Conservation (phyloP, 2,888 invertebrate genomes). For the Sabellastarte sp. region DNA sequence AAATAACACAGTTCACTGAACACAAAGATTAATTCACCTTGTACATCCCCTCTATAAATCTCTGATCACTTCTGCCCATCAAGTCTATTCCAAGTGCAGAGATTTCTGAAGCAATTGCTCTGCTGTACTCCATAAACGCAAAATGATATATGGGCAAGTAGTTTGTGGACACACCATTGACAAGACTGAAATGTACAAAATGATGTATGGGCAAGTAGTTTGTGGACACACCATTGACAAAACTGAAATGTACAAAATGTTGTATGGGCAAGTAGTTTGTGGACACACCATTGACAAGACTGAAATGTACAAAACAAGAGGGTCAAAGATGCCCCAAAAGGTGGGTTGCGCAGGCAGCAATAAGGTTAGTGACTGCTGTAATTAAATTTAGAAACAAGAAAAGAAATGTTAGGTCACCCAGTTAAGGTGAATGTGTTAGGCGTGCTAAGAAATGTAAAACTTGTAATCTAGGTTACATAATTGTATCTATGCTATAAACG, state of each 20-base stretch:
- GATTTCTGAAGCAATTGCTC: conserved; percentile 40
- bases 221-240: conserved; percentile 40
- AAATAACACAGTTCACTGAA: no score
- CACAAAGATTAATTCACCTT: no score
- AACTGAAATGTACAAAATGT: conserved; percentile 40
- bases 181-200: conserved; percentile 38
- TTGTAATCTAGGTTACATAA: no score
- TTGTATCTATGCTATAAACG: no score
- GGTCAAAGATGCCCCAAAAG: no score
- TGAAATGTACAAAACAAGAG: conserved; percentile 36
- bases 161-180: conserved; percentile 39
- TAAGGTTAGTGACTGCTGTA: no score
- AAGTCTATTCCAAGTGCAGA: conserved; percentile 41
- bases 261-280: conserved; percentile 47
- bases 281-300: conserved; percentile 41
- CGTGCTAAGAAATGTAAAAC: no score
- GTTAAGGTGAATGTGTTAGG: no score
- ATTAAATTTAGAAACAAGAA: no score
- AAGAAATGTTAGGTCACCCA: no score
- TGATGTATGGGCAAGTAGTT: conserved; percentile 50
- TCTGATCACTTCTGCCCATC: conserved; percentile 47
- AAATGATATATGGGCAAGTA: conserved; percentile 50
- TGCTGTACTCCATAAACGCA: conserved; percentile 46
- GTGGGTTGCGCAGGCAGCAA: no score
- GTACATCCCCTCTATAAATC: conserved; percentile 52